Percentiles rank a stretch among this genome's conserved stretches.
Conservation (phyloP, 2,797 vertebrate species). For the Basileuterus tristriatus region DNA sequence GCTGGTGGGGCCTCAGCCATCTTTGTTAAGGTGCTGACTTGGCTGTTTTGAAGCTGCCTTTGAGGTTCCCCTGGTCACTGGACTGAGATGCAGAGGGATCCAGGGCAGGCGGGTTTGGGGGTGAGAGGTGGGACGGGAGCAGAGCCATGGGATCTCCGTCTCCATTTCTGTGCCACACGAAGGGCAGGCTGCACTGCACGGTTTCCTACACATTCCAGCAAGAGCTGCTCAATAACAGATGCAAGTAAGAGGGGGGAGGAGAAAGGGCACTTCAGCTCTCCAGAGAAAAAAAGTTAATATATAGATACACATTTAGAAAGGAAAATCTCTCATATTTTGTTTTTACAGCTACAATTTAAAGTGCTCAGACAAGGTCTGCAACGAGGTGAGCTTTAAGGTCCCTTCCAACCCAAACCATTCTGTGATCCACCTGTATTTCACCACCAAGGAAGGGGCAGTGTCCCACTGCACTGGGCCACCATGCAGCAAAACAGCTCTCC, state of each 20-base stretch:
- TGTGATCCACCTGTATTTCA: background rate
- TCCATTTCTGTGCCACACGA: background rate
- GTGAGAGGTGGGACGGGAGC: fast-evolving
- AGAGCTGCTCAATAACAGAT: background rate
- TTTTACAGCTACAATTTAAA: background rate
- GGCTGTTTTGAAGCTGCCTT: background rate
- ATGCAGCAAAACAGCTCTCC: fast-evolving
- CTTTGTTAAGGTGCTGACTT: background rate
- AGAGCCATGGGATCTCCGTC: fast-evolving
- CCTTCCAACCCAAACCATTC: background rate
- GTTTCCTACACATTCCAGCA: background rate
- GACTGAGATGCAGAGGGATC: fast-evolving
- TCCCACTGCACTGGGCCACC: fast-evolving
- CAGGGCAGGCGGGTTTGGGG: background rate
- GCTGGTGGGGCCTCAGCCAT: background rate
- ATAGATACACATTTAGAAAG: background rate
- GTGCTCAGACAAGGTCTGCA: background rate
- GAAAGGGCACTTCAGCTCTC: background rate
- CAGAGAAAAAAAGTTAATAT: background rate
- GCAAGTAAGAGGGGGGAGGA: background rate
- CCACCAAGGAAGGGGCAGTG: background rate
- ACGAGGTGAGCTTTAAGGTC: background rate
- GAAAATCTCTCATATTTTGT: background rate
- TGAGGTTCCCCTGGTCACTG: fast-evolving
- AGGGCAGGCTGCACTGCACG: background rate